Evolutionary conservation across 2,113 vertebrate genomes (phyloP).

Genomic region (Eudorcas thomsonii): DNA sequence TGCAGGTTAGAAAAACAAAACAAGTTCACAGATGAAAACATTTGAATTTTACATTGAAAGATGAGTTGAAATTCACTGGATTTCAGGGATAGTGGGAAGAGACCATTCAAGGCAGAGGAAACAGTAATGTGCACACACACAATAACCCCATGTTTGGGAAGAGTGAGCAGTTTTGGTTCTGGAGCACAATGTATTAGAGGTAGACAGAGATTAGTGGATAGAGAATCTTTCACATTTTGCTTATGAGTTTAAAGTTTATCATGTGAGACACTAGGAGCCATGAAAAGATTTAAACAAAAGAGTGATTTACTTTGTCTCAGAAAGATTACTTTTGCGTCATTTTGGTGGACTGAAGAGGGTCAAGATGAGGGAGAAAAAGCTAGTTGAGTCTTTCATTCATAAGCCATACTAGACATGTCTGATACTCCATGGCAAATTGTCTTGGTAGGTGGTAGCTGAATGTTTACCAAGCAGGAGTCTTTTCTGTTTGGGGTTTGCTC

Average conservation of each 20-base stretch:
- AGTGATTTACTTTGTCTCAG: neutral
- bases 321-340: neutral
- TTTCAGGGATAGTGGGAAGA: neutral
- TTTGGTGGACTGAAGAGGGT: neutral
- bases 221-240: neutral
- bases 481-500: neutral
- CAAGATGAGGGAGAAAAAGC: neutral
- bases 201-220: neutral
- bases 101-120: neutral
- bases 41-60: constrained; percentile 11
- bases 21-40: neutral
- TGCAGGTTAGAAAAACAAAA: neutral
- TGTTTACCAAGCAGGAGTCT: neutral
- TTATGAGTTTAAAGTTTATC: neutral
- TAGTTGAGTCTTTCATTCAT: neutral
- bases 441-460: neutral
- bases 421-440: neutral
- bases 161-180: neutral
- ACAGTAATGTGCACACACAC: neutral
- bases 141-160: neutral
- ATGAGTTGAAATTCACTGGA: neutral
- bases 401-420: neutral
- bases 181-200: neutral
- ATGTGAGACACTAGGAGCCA: neutral
- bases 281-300: neutral